Conservation (phyloP, 2,797 vertebrate genomes). For the Meda fulgida region DNA sequence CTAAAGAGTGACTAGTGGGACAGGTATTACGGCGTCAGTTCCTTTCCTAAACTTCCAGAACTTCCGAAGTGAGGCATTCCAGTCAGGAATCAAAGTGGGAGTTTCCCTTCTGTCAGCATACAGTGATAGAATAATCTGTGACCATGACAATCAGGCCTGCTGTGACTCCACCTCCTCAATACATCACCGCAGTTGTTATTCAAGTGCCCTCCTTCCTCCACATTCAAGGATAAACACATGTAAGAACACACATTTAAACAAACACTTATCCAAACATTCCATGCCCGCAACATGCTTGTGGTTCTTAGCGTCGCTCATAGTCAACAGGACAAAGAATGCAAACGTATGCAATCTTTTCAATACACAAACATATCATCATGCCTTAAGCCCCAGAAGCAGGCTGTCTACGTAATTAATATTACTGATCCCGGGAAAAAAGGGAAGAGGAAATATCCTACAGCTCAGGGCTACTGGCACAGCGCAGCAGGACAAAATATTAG, state of each 20-base stretch:
- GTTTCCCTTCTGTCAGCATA: constrained; percentile 2
- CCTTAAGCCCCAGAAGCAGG: neutral
- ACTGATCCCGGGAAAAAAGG: constrained; percentile 15
- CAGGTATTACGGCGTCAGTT: neutral
- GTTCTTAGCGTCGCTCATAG: neutral
- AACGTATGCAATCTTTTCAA: constrained; percentile 6
- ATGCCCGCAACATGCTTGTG: neutral
- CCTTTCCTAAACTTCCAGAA: neutral
- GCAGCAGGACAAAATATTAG: constrained; percentile 52
- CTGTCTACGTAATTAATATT: constrained; percentile 39
- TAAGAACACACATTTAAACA: neutral
- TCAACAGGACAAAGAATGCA: neutral
- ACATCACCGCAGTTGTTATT: constrained; percentile 25
- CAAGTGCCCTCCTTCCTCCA: constrained; percentile 8
- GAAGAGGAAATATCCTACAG: constrained; percentile 38
- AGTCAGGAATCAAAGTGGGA: neutral
- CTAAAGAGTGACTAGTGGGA: neutral
- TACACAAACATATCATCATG: neutral
- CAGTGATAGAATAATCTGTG: constrained; percentile 19
- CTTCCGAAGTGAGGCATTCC: neutral
- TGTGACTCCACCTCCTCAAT: constrained; percentile 13
- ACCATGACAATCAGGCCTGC: constrained; percentile 3
- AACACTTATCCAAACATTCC: constrained; percentile 22
- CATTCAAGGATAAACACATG: constrained; percentile 2
- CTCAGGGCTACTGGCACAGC: constrained; percentile 42